Base-by-base conservation (phyloP, 1,140 invertebrate species). In the Lanistes nyassanus region DNA sequence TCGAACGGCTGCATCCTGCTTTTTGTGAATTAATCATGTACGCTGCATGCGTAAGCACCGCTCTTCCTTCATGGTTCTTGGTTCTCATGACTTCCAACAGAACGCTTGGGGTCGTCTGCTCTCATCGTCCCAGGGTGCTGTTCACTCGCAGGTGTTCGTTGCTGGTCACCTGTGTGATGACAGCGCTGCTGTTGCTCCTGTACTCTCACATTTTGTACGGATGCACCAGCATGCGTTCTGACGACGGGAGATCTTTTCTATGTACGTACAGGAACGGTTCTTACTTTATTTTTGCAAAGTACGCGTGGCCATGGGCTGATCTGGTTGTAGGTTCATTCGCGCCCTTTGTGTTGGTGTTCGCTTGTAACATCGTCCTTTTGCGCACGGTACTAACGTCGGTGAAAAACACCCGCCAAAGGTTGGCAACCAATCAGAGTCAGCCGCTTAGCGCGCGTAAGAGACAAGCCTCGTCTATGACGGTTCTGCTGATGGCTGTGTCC, bases 61-160 rank as follows among this genome's bases (percentile, higher is more conserved):
- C 42, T 37, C 71, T 77, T 23, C 79, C 81, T 3, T 74, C 81
- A 68, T 80, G 79, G 79, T 42, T 80, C 37, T 66, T 80, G 55
- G 79, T 78, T 39, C 76, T 74, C 53, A 51, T 80, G 3, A 80
- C 79, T 7, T 36, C 76, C 26, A 75, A 80, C 51, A 67, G 77
- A 39, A 74, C 79, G 23, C 65, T 76, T 36, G 56, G 74, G 11
- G 75, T 82, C 0, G 66, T n/a, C 11, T 72, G 29, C 6, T 75
- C 74, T 5, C 69, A 77, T 39, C 58, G 66, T 23, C 74, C 75
- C 19, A 64, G 67, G 34, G 55, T 70, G 1, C 31, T 72, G 23
- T 76, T 74, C 47, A 81, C 62, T 3, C 69, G n/a, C 3, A 69
- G 37, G 19, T 53, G 34, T n/a, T 71, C 73, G 5, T 29, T 58